Evolutionary conservation across 2,888 invertebrate species (phyloP), one percentile per base, ranked within the genome.

Genomic region (Odontocolon sp.): DNA sequence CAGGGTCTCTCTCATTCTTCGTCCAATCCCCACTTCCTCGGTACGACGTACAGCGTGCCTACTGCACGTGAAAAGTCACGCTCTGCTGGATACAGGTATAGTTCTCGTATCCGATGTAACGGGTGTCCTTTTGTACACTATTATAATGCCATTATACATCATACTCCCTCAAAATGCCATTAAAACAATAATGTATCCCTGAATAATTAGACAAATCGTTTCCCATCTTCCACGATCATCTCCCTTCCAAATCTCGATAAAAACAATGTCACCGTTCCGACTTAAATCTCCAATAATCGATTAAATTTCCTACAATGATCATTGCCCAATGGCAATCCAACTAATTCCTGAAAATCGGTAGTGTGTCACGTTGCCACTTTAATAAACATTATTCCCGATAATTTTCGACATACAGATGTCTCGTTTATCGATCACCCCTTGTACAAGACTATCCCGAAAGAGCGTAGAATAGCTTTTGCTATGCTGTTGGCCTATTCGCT

Each of bases 21-120:
- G 45, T 71, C 47, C 61, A 68, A 31, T 67, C 63, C 54, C 28
- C 71, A 31, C 52, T 79, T 77, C 61, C 56, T 38, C 28, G 9
- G 36, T 14, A 36, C 3, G 11, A 40, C 52, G 56, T 38, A 36
- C 54, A 64, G 47, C 79, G 67, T 78, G 76, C 59, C 42, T 76
- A 79, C 81, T 83, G 83, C 85, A 87, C 87, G 85, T 85, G 85
- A 88, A 88, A 87, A 87, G 87, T 87, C 88, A 87, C 83, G 87
- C 86, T 87, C 85, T 81, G 86, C 69, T 85, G 85, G 81, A 82
- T 81, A 76, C 82, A 84, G 84, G 85, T 84, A 83, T 81, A 82
- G 18, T 68, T 78, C 47, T 70, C 33, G 81, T 79, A 72, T 74
- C 64, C 66, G 56, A 81, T 86, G 77, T 85, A 87, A 87, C 83